Conservation (phyloP, 1,140 invertebrate species). For the Bombus fervidus region DNA sequence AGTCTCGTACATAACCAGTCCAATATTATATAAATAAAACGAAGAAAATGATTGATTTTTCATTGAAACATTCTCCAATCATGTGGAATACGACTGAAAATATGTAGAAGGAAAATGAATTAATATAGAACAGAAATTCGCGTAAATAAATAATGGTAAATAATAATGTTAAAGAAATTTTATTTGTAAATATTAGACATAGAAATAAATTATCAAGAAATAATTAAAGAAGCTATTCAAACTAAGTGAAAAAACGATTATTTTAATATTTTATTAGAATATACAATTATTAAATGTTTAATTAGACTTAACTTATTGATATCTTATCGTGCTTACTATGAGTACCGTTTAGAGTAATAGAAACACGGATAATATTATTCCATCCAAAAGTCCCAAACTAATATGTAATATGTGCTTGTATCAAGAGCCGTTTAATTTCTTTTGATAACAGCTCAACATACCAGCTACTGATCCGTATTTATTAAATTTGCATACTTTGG, state of each 20-base stretch:
- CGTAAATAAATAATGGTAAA: not conserved
- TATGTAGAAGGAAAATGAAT: not conserved
- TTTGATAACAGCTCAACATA: not conserved
- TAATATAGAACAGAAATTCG: not conserved
- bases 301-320: not conserved
- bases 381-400: not conserved
- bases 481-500: not conserved
- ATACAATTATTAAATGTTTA: slow-evolving; percentile 10
- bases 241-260: slow-evolving; percentile 3
- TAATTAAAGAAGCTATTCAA: slow-evolving; percentile 2
- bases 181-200: slow-evolving; percentile 28
- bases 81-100: not conserved
- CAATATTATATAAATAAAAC: not conserved
- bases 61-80: not conserved
- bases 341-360: not conserved
- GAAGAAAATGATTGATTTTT: not conserved
- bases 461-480: not conserved
- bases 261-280: not conserved
- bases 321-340: not conserved
- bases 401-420: not conserved
- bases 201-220: slow-evolving; percentile 9
- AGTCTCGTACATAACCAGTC: no score
- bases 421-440: not conserved
- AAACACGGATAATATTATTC: not conserved
- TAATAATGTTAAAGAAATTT: slow-evolving; percentile 15